Evolutionary conservation across 2,888 invertebrate species (phyloP).

Genomic region (Xestia sexstrigata): DNA sequence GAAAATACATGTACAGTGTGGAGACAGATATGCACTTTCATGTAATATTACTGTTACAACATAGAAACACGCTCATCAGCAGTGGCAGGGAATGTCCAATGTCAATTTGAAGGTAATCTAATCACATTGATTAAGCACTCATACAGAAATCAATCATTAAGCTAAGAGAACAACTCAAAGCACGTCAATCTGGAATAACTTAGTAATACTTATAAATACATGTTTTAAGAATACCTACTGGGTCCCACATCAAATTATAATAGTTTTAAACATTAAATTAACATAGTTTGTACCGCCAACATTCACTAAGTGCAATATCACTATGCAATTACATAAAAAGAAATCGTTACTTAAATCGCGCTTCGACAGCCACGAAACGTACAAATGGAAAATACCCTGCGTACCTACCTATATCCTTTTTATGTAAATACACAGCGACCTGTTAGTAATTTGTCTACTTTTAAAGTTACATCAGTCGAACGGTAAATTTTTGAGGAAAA

Average conservation of each 20-base stretch:
- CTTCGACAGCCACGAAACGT: conserved; percentile 68
- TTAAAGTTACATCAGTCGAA: conserved; percentile 82
- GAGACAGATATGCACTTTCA: conserved; percentile 31
- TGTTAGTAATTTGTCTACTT: conserved; percentile 71
- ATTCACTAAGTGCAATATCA: conserved; percentile 84
- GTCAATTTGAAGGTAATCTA: conserved; percentile 69
- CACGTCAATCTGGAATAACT: conserved; percentile 87
- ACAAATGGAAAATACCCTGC: conserved; percentile 78
- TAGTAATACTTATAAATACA: conserved; percentile 87
- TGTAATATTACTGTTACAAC: conserved; percentile 36
- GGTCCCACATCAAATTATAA: conserved; percentile 86
- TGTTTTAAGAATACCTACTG: conserved; percentile 85
- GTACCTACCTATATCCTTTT: conserved; percentile 69
- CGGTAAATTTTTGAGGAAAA: conserved; percentile 76
- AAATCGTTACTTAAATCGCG: conserved; percentile 58
- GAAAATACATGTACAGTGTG: conserved; percentile 33
- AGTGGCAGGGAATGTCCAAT: conserved; percentile 80
- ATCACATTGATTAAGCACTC: conserved; percentile 69
- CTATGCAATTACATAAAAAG: conserved; percentile 76
- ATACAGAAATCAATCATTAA: conserved; percentile 69
- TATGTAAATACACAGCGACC: conserved; percentile 75
- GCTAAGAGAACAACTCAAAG: conserved; percentile 79
- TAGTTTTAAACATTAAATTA: conserved; percentile 78
- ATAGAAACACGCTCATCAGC: conserved; percentile 56
- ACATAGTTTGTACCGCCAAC: conserved; percentile 85